Conservation (phyloP, 2,797 vertebrate species). For the Gadopsis marmoratus region DNA sequence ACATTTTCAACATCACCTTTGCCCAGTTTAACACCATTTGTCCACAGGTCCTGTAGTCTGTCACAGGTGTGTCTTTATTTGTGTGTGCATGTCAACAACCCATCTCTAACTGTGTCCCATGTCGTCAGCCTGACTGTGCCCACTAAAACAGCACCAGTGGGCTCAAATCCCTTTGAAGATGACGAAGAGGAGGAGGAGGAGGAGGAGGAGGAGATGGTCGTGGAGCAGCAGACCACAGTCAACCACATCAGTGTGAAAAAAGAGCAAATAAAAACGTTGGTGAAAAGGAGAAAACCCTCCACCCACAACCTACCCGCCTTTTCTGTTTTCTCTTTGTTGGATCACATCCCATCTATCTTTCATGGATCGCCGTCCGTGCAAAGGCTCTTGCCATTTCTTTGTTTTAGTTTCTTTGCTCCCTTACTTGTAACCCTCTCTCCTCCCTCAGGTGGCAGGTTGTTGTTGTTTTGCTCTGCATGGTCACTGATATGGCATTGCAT, state of each 20-base stretch:
- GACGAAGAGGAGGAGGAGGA: conserved; percentile 87
- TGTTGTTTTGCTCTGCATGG: conserved; percentile 79
- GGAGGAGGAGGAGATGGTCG: conserved; percentile 71
- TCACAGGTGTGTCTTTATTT: conserved; percentile 43
- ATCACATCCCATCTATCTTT: conserved; percentile 28
- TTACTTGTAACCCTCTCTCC: conserved; percentile 26
- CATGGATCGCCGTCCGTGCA: conserved; percentile 27
- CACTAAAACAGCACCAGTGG: conserved; percentile 88
- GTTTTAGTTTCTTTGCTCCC: conserved; percentile 34
- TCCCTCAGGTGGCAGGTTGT: conserved; percentile 67
- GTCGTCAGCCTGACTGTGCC: conserved; percentile 91
- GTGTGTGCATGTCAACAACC: conserved; percentile 72
- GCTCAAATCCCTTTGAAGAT: conserved; percentile 97
- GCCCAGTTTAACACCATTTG: background rate
- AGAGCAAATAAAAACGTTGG: conserved; percentile 98
- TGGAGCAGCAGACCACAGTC: conserved; percentile 79
- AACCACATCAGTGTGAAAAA: conserved; percentile 93
- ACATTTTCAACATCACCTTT: background rate
- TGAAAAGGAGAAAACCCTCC: conserved; percentile 84
- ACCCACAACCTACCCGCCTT: conserved; percentile 28
- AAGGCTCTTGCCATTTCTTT: conserved; percentile 25
- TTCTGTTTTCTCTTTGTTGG: conserved; percentile 44
- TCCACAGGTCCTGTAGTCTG: conserved; percentile 1
- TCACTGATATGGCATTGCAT: conserved; percentile 61
- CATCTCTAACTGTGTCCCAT: conserved; percentile 88